These are phyloP conservation scores for Syrmaticus mikado DNA, from an alignment of 2,113 vertebrate genomes.

Conservation along the genomic window DNA sequence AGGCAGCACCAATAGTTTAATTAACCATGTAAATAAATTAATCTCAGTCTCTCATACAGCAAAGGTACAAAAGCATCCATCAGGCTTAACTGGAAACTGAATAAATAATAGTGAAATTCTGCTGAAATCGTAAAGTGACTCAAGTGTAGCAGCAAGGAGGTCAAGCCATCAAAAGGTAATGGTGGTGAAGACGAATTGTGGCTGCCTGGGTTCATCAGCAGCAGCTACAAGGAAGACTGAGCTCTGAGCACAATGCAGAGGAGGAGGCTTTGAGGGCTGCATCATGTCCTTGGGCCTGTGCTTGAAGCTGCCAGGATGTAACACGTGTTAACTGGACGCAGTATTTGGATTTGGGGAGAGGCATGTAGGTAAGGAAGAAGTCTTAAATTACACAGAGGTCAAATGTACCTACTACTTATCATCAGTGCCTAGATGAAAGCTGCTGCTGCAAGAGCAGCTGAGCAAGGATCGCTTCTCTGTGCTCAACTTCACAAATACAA, in stretches of 20 bases:
- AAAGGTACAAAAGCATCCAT: background rate
- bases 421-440: background rate
- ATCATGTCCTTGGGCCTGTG: background rate
- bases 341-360: background rate
- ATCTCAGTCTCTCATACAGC: background rate
- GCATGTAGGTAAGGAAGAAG: background rate
- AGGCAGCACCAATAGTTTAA: background rate
- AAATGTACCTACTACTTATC: background rate
- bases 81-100: background rate
- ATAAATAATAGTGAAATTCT: background rate
- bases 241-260: background rate
- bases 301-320: background rate
- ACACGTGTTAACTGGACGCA: background rate
- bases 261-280: background rate
- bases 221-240: background rate
- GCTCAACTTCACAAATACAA: background rate
- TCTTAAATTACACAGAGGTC: background rate
- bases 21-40: background rate
- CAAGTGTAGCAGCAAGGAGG: background rate
- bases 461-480: background rate
- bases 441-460: background rate
- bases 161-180: background rate
- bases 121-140: background rate
- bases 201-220: background rate
- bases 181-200: constrained; percentile 9